Evolutionary conservation across 2,888 invertebrate species (phyloP), one percentile per base, ranked within the genome.

Genomic region (Cheilosia variabilis): DNA sequence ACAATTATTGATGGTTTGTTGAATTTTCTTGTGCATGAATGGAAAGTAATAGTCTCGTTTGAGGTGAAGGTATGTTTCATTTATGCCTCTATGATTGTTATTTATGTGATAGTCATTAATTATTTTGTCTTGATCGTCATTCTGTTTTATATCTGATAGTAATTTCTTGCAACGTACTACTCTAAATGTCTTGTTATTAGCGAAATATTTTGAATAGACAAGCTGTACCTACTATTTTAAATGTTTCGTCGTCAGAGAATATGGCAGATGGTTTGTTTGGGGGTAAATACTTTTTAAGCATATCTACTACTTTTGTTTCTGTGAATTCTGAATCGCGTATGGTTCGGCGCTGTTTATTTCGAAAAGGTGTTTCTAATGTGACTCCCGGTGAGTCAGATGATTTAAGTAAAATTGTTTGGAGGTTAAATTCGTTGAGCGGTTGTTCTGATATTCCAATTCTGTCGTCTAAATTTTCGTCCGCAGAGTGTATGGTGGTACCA

Each of bases 151-250:
- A 15, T 79, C 83, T 43, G 31, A 50, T 13, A 73, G n/a, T 10
- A 57, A 1, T 17, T 37, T n/a, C 17, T 60, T 81, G 41, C 80
- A 87, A 19, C 82, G 57, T 19, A 87, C 43, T 10, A 71, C 10
- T 31, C 66, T 58, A n/a, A 71, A 80, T 13, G 57, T 34, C 24
- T 73, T 87, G 15, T 63, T 73, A 13, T 27, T 37, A 4, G 65
- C 31, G 31, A 66, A 76, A 24, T 37, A 71, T 4, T 65, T 65
- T 13, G 71, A 75, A 43, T 53, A 84, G 7, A 19, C 34, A 3
- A 45, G 55, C 72, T 84, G 84, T 10, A 22, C n/a, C n/a, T n/a
- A n/a, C 22, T 22, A 22, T 22, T 22, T 22, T 22, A 22, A 22
- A 22, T 22, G 22, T 22, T 22, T 22, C 77, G 76, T 50, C 22